A percentile compares a stretch with the other conserved stretches of the same genome.
Conservation (phyloP, 2,888 invertebrate genomes). For the Nomada ruficornis region DNA sequence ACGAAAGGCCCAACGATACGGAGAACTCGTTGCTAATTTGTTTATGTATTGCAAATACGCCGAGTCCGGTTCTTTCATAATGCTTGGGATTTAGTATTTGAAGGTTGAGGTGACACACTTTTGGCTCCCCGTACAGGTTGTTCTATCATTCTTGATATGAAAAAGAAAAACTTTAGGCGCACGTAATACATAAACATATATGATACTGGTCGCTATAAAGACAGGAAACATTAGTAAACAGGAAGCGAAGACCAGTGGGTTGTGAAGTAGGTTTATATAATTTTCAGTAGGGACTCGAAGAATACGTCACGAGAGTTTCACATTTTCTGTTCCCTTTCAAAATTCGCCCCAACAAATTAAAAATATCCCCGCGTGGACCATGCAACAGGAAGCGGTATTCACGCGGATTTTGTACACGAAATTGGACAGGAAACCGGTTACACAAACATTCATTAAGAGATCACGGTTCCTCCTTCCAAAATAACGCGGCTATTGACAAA, state of each 20-base stretch:
- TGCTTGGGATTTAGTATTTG: neutral
- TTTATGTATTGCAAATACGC: neutral
- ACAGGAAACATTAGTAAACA: neutral
- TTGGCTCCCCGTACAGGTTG: neutral
- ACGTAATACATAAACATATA: neutral
- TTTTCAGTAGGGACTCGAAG: neutral
- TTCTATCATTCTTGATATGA: neutral
- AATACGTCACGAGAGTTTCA: neutral
- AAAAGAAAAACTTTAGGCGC: neutral
- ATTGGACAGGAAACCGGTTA: constrained; percentile 57
- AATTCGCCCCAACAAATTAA: constrained; percentile 16
- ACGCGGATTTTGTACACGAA: constrained; percentile 25
- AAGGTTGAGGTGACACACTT: neutral
- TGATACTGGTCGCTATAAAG: neutral
- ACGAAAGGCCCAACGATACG: no score
- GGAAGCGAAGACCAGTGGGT: neutral
- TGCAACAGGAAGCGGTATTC: constrained; percentile 1
- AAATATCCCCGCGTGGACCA: constrained; percentile 2
- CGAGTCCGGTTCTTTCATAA: neutral
- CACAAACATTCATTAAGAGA: constrained; percentile 57
- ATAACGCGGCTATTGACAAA: constrained; percentile 60
- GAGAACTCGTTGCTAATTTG: neutral
- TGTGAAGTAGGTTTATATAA: neutral
- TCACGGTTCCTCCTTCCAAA: constrained; percentile 44
- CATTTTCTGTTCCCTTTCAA: neutral